These are phyloP conservation scores for Ptychochromis oligacanthus DNA, from an alignment of 2,113 vertebrate species.

Conservation along the genomic window DNA sequence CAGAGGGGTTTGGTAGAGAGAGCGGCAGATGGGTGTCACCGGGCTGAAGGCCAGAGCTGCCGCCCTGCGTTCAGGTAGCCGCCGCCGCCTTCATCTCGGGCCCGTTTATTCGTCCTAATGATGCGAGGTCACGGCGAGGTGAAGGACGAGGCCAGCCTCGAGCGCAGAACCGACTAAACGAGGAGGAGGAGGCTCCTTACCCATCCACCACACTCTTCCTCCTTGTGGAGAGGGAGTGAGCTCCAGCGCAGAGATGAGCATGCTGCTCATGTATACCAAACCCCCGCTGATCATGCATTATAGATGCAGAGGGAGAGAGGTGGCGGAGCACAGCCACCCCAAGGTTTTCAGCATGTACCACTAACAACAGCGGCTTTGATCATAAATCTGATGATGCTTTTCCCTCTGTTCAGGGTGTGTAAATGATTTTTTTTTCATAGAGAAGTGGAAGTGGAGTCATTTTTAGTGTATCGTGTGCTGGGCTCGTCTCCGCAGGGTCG, in stretches of 20 bases:
- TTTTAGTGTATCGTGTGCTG: not conserved
- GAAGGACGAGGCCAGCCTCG: constrained; percentile 54
- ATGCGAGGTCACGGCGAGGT: constrained; percentile 52
- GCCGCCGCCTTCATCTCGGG: constrained; percentile 24
- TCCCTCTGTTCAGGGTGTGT: constrained; percentile 25
- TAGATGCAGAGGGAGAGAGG: constrained; percentile 68
- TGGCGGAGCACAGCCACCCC: constrained; percentile 35
- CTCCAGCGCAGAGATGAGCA: constrained; percentile 50
- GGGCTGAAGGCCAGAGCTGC: constrained; percentile 19
- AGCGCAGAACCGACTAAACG: constrained; percentile 42
- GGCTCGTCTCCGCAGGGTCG: constrained; percentile 11
- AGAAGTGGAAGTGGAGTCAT: not conserved
- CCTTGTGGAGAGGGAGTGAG: constrained; percentile 23
- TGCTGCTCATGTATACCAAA: constrained; percentile 64
- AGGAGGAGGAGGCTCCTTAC: constrained; percentile 33
- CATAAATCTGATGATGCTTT: constrained; percentile 59
- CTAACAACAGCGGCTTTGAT: constrained; percentile 71
- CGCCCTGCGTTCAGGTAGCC: constrained; percentile 2
- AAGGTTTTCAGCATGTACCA: constrained; percentile 51
- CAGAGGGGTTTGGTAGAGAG: not conserved
- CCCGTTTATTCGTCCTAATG: constrained; percentile 36
- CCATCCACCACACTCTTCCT: constrained; percentile 17
- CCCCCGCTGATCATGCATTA: constrained; percentile 69
- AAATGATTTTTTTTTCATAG: constrained; percentile 8
- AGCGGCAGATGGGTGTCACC: constrained; percentile 14